These are phyloP conservation scores for Tricholaema leucomelas DNA, from an alignment of 2,113 vertebrate genomes.

Conservation along the genomic window DNA sequence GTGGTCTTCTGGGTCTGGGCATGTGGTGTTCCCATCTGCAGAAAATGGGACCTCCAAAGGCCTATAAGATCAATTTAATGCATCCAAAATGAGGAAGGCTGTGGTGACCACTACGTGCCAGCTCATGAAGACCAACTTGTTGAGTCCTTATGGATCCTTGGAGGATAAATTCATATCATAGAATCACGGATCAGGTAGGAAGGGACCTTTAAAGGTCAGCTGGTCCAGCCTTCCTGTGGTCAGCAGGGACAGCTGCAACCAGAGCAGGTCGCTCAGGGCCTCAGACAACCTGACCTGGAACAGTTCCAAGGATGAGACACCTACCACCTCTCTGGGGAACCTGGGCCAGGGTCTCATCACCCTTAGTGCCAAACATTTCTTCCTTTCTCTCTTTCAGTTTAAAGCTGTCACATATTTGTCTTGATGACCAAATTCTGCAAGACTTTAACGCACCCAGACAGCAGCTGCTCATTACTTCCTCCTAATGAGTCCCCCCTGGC, in stretches of 20 bases:
- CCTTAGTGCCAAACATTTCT: not conserved
- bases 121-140: rapidly evolving
- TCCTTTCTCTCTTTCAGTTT: not conserved
- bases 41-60: rapidly evolving
- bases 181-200: too few relatives aligned
- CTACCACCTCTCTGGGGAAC: not conserved
- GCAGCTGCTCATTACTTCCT: rapidly evolving
- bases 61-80: rapidly evolving
- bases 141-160: rapidly evolving
- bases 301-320: not conserved
- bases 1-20: rapidly evolving
- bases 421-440: rapidly evolving
- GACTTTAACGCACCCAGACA: rapidly evolving
- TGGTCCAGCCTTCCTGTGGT: not conserved
- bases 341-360: not conserved
- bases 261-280: not conserved
- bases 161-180: rapidly evolving
- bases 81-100: rapidly evolving
- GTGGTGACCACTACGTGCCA: rapidly evolving
- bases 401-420: not conserved
- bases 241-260: not conserved
- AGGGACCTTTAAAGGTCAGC: not conserved
- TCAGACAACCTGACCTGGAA: not conserved
- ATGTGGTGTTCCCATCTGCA: rapidly evolving
- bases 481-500: not conserved